Evolutionary conservation across 2,797 vertebrate species (phyloP).

Genomic region (Margarornis squamiger): DNA sequence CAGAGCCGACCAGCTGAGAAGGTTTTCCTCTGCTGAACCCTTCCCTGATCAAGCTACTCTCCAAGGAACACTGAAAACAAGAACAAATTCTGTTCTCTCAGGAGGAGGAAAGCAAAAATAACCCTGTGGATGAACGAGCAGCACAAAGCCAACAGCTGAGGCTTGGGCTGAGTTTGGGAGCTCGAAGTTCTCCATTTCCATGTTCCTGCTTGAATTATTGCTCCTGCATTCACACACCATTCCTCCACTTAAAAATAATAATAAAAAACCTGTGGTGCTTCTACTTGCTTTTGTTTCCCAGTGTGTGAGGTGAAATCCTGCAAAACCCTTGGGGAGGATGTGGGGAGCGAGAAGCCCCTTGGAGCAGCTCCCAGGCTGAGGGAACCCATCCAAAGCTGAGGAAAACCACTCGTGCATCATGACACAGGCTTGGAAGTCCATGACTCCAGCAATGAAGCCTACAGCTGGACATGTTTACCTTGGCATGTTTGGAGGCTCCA

Average conservation of each 20-base stretch:
- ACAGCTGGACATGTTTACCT: rapidly evolving
- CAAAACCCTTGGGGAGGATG: background rate
- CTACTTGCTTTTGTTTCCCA: background rate
- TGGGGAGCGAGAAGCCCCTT: background rate
- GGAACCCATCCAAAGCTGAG: background rate
- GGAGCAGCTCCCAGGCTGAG: background rate
- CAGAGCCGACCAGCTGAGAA: background rate
- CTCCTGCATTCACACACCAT: background rate
- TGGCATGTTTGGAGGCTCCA: background rate
- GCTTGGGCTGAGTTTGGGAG: background rate
- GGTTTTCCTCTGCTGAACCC: background rate
- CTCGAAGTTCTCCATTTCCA: constrained; percentile 6
- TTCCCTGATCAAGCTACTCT: background rate
- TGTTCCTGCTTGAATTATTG: background rate
- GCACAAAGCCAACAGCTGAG: background rate
- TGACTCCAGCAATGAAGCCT: rapidly evolving
- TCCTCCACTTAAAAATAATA: background rate
- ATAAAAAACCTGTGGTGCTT: background rate
- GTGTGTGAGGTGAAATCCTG: background rate
- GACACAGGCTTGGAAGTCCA: rapidly evolving
- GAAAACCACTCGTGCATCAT: background rate
- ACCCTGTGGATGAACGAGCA: background rate
- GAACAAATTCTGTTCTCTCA: background rate
- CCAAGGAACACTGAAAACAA: background rate
- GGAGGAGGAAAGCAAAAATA: background rate